Percentiles rank a stretch among this genome's conserved stretches.
These are phyloP conservation scores for Gonioctena quinquepunctata DNA, from an alignment of 1,140 invertebrate genomes.

Conservation along the genomic window DNA sequence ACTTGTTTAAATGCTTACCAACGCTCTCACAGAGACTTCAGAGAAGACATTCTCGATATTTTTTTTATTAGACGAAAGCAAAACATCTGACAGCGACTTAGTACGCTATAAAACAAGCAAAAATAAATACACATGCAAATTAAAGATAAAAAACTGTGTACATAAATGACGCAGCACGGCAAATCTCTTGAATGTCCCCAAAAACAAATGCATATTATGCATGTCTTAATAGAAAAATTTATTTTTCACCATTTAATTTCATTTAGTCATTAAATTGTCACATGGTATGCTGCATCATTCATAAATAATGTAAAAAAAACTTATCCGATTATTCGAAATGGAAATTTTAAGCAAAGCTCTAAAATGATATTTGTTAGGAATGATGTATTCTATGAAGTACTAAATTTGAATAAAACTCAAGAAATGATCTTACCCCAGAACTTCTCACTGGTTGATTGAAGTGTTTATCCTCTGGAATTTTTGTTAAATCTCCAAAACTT, in stretches of 20 bases:
- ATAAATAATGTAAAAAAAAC: no score
- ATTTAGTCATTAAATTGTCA: no score
- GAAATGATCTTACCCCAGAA: constrained; percentile 13
- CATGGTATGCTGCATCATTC: no score
- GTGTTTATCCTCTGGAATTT: constrained; percentile 56
- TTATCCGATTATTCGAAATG: no score
- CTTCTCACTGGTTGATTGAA: constrained; percentile 24
- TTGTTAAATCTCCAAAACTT: constrained; percentile 66
- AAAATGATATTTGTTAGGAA: no score
- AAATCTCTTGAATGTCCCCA: neutral
- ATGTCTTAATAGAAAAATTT: no score
- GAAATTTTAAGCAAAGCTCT: no score
- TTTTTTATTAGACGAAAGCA: constrained; percentile 46
- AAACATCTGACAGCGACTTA: constrained; percentile 47
- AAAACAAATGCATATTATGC: no score
- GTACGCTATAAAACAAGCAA: constrained; percentile 43
- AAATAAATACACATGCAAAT: neutral
- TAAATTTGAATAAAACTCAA: no score
- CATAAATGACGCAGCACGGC: neutral
- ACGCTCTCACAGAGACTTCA: constrained; percentile 62
- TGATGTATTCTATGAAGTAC: no score
- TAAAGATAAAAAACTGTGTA: neutral
- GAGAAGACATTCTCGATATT: constrained; percentile 58
- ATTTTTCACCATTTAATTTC: no score
- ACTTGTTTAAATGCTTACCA: constrained; percentile 58